Evolutionary conservation across 1,140 invertebrate species (phyloP).

Genomic region (Coenobita brevimanus): DNA sequence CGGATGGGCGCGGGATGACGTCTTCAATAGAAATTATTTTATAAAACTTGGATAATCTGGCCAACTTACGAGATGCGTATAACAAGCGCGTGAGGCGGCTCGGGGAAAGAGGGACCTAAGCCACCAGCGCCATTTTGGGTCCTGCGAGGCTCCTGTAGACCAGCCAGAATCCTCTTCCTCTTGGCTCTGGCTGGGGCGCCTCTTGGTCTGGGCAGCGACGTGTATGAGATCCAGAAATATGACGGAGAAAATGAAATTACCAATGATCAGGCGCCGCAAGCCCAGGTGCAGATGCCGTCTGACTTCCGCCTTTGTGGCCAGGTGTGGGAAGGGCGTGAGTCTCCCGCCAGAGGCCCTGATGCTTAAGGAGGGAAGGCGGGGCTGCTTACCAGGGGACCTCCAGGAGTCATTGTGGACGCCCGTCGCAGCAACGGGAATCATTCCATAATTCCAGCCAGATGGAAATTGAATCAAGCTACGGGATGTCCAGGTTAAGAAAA

Average conservation of each 20-base stretch:
- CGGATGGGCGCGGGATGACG: constrained; percentile 41
- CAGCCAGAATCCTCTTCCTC: not conserved
- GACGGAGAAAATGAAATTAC: constrained; percentile 62
- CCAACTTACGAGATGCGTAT: constrained; percentile 41
- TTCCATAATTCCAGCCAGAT: constrained; percentile 52
- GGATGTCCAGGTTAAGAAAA: not conserved
- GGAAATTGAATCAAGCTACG: constrained; percentile 51
- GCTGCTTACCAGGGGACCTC: constrained; percentile 37
- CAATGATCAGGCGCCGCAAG: not conserved
- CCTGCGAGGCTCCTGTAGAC: not conserved
- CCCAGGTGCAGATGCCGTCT: not conserved
- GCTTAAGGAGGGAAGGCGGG: not conserved
- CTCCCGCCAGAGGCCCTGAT: not conserved
- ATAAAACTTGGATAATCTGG: constrained; percentile 60
- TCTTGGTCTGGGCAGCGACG: not conserved
- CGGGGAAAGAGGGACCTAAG: constrained; percentile 5
- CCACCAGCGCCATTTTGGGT: too few species aligned
- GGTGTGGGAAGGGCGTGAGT: not conserved
- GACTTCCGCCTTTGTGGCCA: not conserved
- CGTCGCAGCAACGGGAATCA: constrained; percentile 34
- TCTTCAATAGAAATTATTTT: constrained; percentile 65
- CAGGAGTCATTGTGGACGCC: constrained; percentile 45
- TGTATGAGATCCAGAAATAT: constrained; percentile 63
- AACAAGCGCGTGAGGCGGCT: constrained; percentile 18
- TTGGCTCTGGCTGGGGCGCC: not conserved